Evolutionary conservation across 1,140 invertebrate genomes (phyloP).

Genomic region (Calosoma granatense): DNA sequence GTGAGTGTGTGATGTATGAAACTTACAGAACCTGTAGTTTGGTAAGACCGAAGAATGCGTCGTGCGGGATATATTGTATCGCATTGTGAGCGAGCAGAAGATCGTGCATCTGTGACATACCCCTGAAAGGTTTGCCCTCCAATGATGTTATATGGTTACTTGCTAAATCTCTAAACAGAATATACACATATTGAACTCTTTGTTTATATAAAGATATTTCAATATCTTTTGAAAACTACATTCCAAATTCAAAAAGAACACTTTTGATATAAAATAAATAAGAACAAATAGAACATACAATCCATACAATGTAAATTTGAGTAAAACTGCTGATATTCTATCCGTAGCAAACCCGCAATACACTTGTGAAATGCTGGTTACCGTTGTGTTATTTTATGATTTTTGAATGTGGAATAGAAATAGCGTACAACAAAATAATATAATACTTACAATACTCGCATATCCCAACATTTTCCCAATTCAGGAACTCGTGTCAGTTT

Average conservation of each 20-base stretch:
- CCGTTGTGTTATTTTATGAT: too few species aligned
- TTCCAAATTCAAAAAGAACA: too few species aligned
- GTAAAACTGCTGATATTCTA: too few species aligned
- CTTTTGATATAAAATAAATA: neutral
- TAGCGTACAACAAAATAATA: too few species aligned
- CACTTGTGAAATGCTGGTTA: too few species aligned
- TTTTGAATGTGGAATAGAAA: neutral
- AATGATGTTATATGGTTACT: constrained; percentile 69
- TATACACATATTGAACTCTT: too few species aligned
- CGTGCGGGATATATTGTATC: constrained; percentile 59
- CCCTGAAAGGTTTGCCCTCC: constrained; percentile 56
- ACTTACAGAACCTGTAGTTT: constrained; percentile 82
- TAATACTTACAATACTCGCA: constrained; percentile 77
- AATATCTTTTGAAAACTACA: neutral
- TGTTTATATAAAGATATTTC: neutral
- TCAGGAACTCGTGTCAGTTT: constrained; percentile 58
- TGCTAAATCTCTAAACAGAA: constrained; percentile 65
- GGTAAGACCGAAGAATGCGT: constrained; percentile 69
- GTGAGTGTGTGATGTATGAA: constrained; percentile 12
- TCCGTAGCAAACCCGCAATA: too few species aligned
- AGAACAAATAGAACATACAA: neutral
- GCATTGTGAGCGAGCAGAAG: constrained; percentile 75
- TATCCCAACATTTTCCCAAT: constrained; percentile 59
- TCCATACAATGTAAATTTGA: too few species aligned
- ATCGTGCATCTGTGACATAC: constrained; percentile 67